Evolutionary conservation across 1,140 invertebrate species (phyloP), one percentile per base, ranked within the genome.

Genomic region (Neomicropteryx cornuta): DNA sequence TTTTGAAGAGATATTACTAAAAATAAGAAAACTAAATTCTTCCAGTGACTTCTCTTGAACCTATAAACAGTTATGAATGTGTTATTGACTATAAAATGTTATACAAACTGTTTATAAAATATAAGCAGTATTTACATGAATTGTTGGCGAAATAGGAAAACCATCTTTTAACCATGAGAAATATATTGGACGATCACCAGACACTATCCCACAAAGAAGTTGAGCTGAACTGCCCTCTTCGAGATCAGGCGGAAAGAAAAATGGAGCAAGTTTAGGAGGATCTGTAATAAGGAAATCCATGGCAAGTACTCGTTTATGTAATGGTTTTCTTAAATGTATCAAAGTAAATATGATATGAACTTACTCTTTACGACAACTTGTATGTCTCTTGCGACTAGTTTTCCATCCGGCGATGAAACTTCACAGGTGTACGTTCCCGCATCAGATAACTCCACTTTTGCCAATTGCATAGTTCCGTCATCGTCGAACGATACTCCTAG

Each of bases 141-240:
- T 56, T 27, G 67, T 70, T 5, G 72, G 55, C 2, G 71, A 68
- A 16, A 83, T 53, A 1, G 77, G 71, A 16, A 70, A 64, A 0
- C 76, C 81, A 50, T 88, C 83, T 52, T 89, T 88, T 4, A 80
- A 65, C 87, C 87, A 91, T 1, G 73, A 71, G 49, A 90, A 83
- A 49, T 77, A 75, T 35, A 90, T 76, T 2, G 86, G 86, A 28
- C 83, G 74, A 62, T 90, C 87, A 1, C 87, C 87, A 33, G 82
- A 83, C 38, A 79, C 84, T 5, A 90, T 79, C 24, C 78, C 82
- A 58, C 87, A 91, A 1, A 85, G 76, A 18, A 88, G 75, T 48
- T 86, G 82, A 11, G 81, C 80, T 18, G 88, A 68, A 51, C 86
- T 86, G 19, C 87, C 88, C 66, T 91, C 85, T 55, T 86, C 79